Conservation (phyloP, 2,113 vertebrate species). For the Clarias macrocephalus region DNA sequence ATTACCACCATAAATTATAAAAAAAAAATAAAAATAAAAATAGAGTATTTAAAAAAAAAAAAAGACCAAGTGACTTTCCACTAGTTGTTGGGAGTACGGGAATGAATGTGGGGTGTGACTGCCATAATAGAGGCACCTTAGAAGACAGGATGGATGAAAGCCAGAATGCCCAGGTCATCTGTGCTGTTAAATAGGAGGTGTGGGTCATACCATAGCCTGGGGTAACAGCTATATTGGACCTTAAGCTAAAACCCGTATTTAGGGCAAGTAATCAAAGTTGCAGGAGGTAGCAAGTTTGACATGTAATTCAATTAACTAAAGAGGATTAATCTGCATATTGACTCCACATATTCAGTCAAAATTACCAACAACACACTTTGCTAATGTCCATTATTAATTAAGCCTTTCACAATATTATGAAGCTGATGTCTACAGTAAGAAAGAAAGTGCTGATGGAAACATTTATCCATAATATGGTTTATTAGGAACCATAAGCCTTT, state of each 20-base stretch:
- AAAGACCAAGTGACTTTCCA: neutral
- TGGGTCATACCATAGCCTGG: conserved; percentile 25
- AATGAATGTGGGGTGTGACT: conserved; percentile 1
- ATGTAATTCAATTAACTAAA: conserved; percentile 21
- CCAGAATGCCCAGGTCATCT: conserved; percentile 29
- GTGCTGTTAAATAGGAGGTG: conserved; percentile 34
- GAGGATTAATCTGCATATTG: conserved; percentile 8
- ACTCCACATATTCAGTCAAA: neutral
- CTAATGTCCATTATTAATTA: conserved; percentile 24
- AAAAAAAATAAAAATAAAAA: neutral
- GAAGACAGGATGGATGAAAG: conserved; percentile 14
- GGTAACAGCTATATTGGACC: conserved; percentile 18
- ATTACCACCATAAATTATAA: neutral
- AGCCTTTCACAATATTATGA: conserved; percentile 18
- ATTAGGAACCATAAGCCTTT: conserved; percentile 66
- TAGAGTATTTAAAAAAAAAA: too few species aligned
- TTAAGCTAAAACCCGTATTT: conserved; percentile 32
- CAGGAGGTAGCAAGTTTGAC: conserved; percentile 26
- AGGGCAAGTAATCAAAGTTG: conserved; percentile 22
- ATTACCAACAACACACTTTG: conserved; percentile 10
- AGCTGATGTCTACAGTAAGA: conserved; percentile 27
- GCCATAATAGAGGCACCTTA: conserved; percentile 15
- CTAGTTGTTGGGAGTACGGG: neutral
- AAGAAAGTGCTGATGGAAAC: conserved; percentile 44
- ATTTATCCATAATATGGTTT: conserved; percentile 57